A percentile compares a stretch with the other conserved stretches of the same genome.
phyloP scores from a whole-genome alignment of 2,797 vertebrate species.

The Philypnodon macrostomus region DNA sequence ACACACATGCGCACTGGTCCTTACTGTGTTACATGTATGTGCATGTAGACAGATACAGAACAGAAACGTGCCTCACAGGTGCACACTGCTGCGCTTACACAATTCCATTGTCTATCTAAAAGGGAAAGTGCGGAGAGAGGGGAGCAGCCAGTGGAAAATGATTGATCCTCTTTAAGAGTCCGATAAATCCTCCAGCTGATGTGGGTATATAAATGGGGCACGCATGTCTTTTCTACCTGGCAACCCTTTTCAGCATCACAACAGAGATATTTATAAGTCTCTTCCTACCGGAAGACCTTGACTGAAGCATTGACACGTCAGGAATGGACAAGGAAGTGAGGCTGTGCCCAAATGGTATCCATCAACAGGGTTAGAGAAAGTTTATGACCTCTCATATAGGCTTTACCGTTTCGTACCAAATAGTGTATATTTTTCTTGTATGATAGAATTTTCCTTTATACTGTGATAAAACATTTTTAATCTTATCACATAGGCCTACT shows the following conservation, averaged over 20 bases:
- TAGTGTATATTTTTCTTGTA: too few relatives aligned
- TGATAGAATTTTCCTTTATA: too few relatives aligned
- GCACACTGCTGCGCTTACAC: constrained; percentile 26
- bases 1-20: constrained; percentile 24
- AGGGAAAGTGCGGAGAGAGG: constrained; percentile 61
- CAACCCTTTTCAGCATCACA: constrained; percentile 65
- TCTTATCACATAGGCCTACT: too few relatives aligned
- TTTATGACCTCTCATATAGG: too few relatives aligned
- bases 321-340: constrained; percentile 38
- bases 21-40: constrained; percentile 30
- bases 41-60: constrained; percentile 22
- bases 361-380: neutral
- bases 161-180: constrained; percentile 75
- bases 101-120: constrained; percentile 46
- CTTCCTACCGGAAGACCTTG: constrained; percentile 62
- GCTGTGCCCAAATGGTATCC: neutral
- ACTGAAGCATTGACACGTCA: constrained; percentile 55
- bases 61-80: constrained; percentile 49
- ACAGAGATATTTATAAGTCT: constrained; percentile 71
- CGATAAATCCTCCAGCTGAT: constrained; percentile 73
- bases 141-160: constrained; percentile 73
- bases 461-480: too few relatives aligned
- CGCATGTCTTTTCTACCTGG: constrained; percentile 70
- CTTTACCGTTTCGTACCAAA: too few relatives aligned
- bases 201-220: constrained; percentile 66